Evolutionary conservation across 2,797 vertebrate genomes (phyloP).

Genomic region (Anabacerthia variegaticeps): DNA sequence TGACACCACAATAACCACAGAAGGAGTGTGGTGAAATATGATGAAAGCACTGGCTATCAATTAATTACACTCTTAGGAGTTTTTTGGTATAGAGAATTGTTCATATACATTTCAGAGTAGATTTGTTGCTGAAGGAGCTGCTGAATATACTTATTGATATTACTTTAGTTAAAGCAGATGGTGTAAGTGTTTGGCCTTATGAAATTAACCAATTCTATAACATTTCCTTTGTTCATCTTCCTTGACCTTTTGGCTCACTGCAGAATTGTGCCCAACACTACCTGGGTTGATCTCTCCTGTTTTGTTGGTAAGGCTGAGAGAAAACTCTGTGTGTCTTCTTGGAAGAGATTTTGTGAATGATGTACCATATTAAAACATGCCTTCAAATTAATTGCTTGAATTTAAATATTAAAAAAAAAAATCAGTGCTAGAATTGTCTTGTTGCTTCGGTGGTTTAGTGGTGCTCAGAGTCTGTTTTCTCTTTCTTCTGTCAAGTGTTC

Average conservation of each 20-base stretch:
- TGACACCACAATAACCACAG: not conserved
- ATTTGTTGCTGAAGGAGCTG: not conserved
- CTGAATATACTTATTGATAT: not conserved
- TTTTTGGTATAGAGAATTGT: not conserved
- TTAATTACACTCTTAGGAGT: not conserved
- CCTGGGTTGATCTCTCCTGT: not conserved
- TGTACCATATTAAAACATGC: not conserved
- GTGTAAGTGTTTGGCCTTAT: not conserved
- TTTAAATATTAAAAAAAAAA: not conserved
- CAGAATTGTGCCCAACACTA: not conserved
- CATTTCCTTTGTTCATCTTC: not conserved
- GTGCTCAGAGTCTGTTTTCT: not conserved
- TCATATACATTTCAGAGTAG: not conserved
- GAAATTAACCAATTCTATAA: not conserved
- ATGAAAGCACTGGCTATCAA: rapidly evolving
- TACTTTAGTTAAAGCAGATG: not conserved
- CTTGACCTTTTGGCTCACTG: not conserved
- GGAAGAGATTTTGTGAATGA: not conserved
- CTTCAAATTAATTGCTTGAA: not conserved
- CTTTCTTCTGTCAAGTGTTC: not conserved
- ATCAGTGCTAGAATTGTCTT: not conserved
- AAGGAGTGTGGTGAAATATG: rapidly evolving
- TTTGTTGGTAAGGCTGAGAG: not conserved
- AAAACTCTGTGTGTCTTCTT: not conserved
- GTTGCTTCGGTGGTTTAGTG: not conserved